Evolutionary conservation across 2,888 invertebrate genomes (phyloP).

Genomic region (Rotaria magnacalcarata): DNA sequence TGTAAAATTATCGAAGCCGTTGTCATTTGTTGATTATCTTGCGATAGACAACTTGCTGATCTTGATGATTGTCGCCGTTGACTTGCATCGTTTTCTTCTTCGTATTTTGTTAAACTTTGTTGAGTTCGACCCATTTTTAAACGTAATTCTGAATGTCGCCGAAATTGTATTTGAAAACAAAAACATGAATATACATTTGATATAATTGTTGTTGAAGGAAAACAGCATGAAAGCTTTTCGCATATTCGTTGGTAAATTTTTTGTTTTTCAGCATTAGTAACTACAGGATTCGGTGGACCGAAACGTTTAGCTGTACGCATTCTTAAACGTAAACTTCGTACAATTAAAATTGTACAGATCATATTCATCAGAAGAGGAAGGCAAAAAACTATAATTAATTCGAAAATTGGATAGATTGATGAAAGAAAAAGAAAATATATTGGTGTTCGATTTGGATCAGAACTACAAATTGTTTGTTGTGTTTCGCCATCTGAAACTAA

Average conservation of each 20-base stretch:
- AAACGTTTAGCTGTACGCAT: constrained; percentile 28
- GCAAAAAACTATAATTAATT: constrained; percentile 2
- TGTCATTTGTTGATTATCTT: constrained; percentile 2
- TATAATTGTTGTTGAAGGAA: background rate
- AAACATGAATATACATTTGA: constrained; percentile 15
- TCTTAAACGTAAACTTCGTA: constrained; percentile 12
- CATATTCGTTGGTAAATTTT: background rate
- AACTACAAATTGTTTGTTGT: background rate
- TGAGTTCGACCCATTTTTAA: background rate
- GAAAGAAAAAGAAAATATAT: background rate
- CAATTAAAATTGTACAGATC: background rate
- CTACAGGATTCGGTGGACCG: too few relatives aligned
- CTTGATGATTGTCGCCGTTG: background rate
- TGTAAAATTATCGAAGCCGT: background rate
- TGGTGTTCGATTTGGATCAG: background rate
- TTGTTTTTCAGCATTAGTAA: background rate
- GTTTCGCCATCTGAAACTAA: background rate
- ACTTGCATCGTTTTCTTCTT: background rate
- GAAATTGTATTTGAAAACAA: background rate
- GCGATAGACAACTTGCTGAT: background rate
- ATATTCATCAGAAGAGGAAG: constrained; percentile 1
- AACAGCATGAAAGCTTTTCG: background rate
- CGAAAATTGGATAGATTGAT: background rate
- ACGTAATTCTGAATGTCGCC: background rate
- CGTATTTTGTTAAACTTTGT: background rate